Evolutionary conservation across 1,140 invertebrate genomes (phyloP).

Genomic region (roundworm (Caenorhabditis elegans)): WBcel235 BX284602.5:4524501-4525000

Average conservation of each 20-base stretch:
- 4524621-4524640: no score
- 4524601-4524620: no score
- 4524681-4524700: background rate
- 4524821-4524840: background rate
- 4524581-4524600: no score
- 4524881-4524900: conserved; percentile 10
- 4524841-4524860: background rate
- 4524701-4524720: background rate
- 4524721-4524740: background rate
- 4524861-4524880: background rate
- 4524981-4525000: background rate
- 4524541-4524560: no score
- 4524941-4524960: background rate
- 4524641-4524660: no score
- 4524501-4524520: no score
- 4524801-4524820: background rate
- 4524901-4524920: background rate
- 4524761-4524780: background rate
- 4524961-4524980: background rate
- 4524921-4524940: background rate
- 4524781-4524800: background rate
- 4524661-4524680: background rate
- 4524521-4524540: no score
- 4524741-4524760: background rate
- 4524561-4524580: no score